Conservation (phyloP, 1,140 invertebrate species). For the Aphidius ervi region DNA sequence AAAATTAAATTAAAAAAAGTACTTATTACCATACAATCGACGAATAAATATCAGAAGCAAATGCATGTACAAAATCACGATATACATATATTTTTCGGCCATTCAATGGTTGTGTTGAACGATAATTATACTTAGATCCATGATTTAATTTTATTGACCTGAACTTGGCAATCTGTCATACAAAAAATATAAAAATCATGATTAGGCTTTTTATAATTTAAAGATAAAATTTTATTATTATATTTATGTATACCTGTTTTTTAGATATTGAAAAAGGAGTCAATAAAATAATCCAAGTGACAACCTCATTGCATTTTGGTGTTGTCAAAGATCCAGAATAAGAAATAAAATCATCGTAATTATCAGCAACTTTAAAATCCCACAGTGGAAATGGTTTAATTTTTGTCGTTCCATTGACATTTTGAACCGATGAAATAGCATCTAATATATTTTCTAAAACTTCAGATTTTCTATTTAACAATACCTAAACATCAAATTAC, state of each 20-base stretch:
- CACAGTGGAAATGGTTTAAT: conserved; percentile 20
- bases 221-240: too few species aligned
- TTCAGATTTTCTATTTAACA: conserved; percentile 1
- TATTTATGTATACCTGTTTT: too few species aligned
- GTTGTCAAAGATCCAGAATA: too few species aligned
- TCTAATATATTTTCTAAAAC: background rate
- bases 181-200: conserved; percentile 27
- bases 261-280: too few species aligned
- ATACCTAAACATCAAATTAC: conserved; percentile 4
- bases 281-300: too few species aligned
- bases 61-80: too few species aligned
- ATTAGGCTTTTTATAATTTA: too few species aligned
- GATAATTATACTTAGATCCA: conserved; percentile 64
- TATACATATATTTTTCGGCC: conserved; percentile 41
- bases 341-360: conserved; percentile 50
- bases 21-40: too few species aligned
- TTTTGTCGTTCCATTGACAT: background rate
- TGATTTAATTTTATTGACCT: conserved; percentile 57
- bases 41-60: too few species aligned
- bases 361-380: conserved; percentile 12
- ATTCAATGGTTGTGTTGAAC: conserved; percentile 64
- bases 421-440: background rate
- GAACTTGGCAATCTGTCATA: conserved; percentile 63
- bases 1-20: too few species aligned
- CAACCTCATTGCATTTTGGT: too few species aligned